Evolutionary conservation across 2,888 invertebrate species (phyloP), one percentile per base, ranked within the genome.

Genomic region (Blastobasis adustella): DNA sequence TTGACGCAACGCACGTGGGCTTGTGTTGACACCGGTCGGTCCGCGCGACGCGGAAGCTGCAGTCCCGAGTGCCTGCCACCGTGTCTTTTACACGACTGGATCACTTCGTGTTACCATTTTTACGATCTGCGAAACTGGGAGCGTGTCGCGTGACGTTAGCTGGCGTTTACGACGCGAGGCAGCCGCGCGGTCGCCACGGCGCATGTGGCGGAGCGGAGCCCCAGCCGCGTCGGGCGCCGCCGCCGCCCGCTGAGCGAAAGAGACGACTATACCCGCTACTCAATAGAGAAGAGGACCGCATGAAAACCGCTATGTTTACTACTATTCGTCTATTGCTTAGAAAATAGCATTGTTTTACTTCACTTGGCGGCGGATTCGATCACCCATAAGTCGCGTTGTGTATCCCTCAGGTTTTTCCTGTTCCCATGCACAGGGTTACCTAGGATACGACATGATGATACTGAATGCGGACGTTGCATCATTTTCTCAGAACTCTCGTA

Each of bases 51-150:
- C 49, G 54, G 50, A 58, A 54, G 56, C 54, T 60, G 60, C 50
- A 47, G 55, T 55, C 66, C 58, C 65, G 64, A 68, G 74, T 59
- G 60, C 57, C 58, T 67, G 58, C 69, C 61, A 58, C 71, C 67
- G 62, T 68, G 66, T 75, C 74, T 75, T 69, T 70, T 68, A 76
- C 69, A 75, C 74, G 71, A 82, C 82, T 83, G 79, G 80, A 61
- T 79, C 73, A 82, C 76, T 79, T 76, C 80, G 71, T 71, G 78
- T 74, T 71, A 77, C 62, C 82, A 84, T 81, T 81, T 82, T 82
- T 80, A 77, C 70, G 70, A 70, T 70, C 71, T 67, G 71, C 70
- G 62, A 73, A 76, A 78, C 73, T 80, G 72, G 72, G 78, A 69
- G 66, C 62, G 59, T 64, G 60, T 51, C 23, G 23, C 23, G 23